Percentiles rank a stretch among this genome's conserved stretches.
Conservation (phyloP, 2,888 invertebrate genomes). For the Hedya salicella region DNA sequence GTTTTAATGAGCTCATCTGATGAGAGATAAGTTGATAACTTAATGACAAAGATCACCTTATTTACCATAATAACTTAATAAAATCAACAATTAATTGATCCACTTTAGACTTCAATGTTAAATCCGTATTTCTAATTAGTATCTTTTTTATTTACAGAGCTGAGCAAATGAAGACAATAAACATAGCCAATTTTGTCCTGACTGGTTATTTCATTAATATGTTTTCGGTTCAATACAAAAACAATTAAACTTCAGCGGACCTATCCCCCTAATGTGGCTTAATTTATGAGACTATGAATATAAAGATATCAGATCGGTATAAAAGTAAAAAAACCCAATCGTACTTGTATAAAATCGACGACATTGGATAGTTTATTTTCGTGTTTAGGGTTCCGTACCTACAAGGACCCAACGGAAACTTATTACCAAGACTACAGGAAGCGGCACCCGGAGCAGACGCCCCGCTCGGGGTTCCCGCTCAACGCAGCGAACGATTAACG, state of each 20-base stretch:
- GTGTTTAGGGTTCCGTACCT: no score
- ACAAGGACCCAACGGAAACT: no score
- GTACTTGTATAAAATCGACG: no score
- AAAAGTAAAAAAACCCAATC: no score
- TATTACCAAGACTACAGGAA: no score
- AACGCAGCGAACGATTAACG: no score
- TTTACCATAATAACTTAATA: slow-evolving; percentile 8
- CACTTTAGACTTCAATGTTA: neutral
- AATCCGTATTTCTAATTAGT: slow-evolving; percentile 8
- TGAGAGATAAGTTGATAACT: slow-evolving; percentile 8
- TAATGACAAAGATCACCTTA: slow-evolving; percentile 20
- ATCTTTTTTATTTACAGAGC: slow-evolving; percentile 18
- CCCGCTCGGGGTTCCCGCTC: no score
- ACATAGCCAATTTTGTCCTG: neutral
- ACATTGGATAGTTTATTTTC: no score
- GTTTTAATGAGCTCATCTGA: no score
- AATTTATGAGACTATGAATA: neutral
- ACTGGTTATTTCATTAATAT: slow-evolving; percentile 5
- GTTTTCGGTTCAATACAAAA: no score
- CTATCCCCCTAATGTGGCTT: neutral
- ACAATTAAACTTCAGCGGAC: neutral
- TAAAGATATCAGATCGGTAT: neutral
- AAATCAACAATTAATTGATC: slow-evolving; percentile 17
- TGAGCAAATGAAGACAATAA: slow-evolving; percentile 11
- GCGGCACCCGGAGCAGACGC: no score